Evolutionary conservation across 2,113 vertebrate species (phyloP).

Genomic region (Proterorhinus semilunaris): DNA sequence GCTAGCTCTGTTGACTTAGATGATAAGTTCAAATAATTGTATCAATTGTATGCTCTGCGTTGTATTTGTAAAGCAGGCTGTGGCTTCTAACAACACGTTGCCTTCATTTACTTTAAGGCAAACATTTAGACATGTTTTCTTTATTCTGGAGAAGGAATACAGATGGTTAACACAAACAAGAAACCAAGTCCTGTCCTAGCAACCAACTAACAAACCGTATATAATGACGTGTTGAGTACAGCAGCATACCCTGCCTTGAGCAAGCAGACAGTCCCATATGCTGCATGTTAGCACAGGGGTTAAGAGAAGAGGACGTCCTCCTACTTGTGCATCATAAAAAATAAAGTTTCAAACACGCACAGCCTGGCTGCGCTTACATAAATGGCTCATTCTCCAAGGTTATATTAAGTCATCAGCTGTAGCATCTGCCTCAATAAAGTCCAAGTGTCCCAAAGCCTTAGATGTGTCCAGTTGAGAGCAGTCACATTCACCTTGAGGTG

Average conservation of each 20-base stretch:
- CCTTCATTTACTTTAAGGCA: slow-evolving; percentile 14
- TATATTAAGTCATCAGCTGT: slow-evolving; percentile 21
- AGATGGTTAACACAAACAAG: slow-evolving; percentile 33
- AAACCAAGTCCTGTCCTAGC: slow-evolving; percentile 15
- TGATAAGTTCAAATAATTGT: not conserved
- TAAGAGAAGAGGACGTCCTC: not conserved
- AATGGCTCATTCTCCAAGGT: slow-evolving; percentile 26
- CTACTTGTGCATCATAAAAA: slow-evolving; percentile 22
- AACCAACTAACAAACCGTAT: slow-evolving; percentile 8
- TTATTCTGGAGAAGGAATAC: not conserved
- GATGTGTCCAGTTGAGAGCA: slow-evolving; percentile 42
- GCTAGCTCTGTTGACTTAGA: not conserved
- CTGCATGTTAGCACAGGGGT: not conserved
- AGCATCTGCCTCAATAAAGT: slow-evolving; percentile 39
- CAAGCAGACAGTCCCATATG: slow-evolving; percentile 20
- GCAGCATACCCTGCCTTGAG: slow-evolving; percentile 35
- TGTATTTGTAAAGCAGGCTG: slow-evolving; percentile 50
- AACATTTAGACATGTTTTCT: slow-evolving; percentile 34
- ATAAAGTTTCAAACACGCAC: slow-evolving; percentile 1
- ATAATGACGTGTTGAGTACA: not conserved
- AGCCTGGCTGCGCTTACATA: slow-evolving; percentile 26
- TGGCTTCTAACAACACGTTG: slow-evolving; percentile 10
- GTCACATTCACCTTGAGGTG: slow-evolving; percentile 52
- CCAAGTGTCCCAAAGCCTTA: slow-evolving; percentile 24
- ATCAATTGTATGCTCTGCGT: not conserved